These are phyloP conservation scores for Harpagifer antarcticus DNA, from an alignment of 2,797 vertebrate species.

Conservation along the genomic window DNA sequence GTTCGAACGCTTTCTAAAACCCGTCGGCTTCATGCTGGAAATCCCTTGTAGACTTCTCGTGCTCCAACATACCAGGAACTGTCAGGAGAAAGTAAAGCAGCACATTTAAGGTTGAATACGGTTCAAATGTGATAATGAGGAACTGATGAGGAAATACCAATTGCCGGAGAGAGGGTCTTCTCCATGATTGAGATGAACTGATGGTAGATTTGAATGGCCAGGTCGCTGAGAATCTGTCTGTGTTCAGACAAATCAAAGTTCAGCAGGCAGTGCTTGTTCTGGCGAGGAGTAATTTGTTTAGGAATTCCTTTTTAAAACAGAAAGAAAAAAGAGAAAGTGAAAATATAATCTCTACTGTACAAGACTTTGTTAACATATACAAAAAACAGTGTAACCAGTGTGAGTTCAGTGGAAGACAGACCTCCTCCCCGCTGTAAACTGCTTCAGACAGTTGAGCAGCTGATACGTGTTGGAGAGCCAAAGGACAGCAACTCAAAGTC, in stretches of 20 bases:
- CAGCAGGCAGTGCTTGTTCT: constrained; percentile 94
- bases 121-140: neutral
- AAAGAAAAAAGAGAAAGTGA: constrained; percentile 8
- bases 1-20: constrained; percentile 94
- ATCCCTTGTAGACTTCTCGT: constrained; percentile 98
- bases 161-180: constrained; percentile 89
- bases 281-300: constrained; percentile 90
- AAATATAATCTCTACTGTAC: neutral
- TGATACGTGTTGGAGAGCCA: constrained; percentile 95
- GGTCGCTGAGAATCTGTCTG: constrained; percentile 96
- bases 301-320: constrained; percentile 88
- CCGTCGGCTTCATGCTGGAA: constrained; percentile 95
- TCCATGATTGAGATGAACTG: constrained; percentile 92
- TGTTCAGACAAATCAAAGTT: constrained; percentile 98
- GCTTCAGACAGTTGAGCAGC: constrained; percentile 97
- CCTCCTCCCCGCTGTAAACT: constrained; percentile 99
- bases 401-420: constrained; percentile 59
- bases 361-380: neutral
- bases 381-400: neutral
- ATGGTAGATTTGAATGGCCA: constrained; percentile 95
- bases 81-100: constrained; percentile 3
- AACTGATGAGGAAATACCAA: constrained; percentile 84
- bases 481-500: constrained; percentile 95
- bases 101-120: neutral
- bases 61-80: constrained; percentile 97